These are phyloP conservation scores for Pachyrhynchus sulphureomaculatus DNA, from an alignment of 1,140 invertebrate genomes.

Conservation along the genomic window DNA sequence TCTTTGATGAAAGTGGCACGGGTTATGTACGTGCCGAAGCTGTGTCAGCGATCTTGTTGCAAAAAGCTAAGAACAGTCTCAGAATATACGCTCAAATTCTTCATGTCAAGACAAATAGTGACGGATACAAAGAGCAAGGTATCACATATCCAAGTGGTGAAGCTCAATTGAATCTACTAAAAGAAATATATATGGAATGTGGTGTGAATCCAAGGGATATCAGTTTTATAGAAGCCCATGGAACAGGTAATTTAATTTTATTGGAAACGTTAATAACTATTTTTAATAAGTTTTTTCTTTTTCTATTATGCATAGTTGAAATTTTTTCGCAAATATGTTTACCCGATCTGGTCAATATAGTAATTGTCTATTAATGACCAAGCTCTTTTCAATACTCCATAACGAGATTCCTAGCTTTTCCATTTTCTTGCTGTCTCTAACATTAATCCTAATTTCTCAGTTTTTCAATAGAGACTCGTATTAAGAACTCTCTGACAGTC, in stretches of 20 bases:
- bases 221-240: slow-evolving; percentile 88
- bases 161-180: slow-evolving; percentile 76
- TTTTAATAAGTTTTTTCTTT: neutral
- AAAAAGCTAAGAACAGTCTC: slow-evolving; percentile 76
- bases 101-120: slow-evolving; percentile 72
- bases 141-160: slow-evolving; percentile 88
- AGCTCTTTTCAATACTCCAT: no score
- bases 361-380: no score
- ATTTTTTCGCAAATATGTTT: neutral
- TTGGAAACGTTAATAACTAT: neutral
- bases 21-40: slow-evolving; percentile 77
- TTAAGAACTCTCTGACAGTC: no score
- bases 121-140: slow-evolving; percentile 74
- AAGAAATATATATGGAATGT: slow-evolving; percentile 84
- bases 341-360: no score
- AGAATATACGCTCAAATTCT: slow-evolving; percentile 65
- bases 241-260: slow-evolving; percentile 61
- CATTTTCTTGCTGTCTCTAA: no score
- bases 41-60: slow-evolving; percentile 74
- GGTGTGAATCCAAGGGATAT: slow-evolving; percentile 69
- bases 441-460: no score
- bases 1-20: slow-evolving; percentile 80
- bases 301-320: neutral
- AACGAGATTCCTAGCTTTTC: no score
- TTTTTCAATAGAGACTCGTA: no score